Conservation (phyloP, 1,140 invertebrate genomes). For the Pissodes strobi region DNA sequence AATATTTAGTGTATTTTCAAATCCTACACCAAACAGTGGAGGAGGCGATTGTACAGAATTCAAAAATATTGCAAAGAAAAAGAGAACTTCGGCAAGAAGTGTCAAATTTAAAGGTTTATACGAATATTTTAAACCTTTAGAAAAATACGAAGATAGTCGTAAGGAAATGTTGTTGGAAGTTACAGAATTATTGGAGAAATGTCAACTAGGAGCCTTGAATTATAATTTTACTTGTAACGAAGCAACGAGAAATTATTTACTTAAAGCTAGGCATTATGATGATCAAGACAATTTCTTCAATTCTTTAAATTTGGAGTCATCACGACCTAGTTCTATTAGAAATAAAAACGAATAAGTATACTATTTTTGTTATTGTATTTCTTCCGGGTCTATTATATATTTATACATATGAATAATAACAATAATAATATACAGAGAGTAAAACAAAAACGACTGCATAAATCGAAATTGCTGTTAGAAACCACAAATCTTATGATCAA, state of each 20-base stretch:
- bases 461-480: too few relatives aligned
- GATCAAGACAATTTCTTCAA: conserved; percentile 59
- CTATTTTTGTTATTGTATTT: too few relatives aligned
- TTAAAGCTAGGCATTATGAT: conserved; percentile 59
- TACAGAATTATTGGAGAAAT: conserved; percentile 50
- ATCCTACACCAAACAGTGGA: background rate
- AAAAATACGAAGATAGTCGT: conserved; percentile 48
- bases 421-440: too few relatives aligned
- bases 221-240: conserved; percentile 55
- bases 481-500: too few relatives aligned
- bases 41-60: background rate
- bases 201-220: conserved; percentile 54
- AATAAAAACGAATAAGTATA: conserved; percentile 14
- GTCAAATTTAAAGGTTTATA: conserved; percentile 42
- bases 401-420: too few relatives aligned
- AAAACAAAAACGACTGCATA: too few relatives aligned
- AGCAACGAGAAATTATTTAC: conserved; percentile 56
- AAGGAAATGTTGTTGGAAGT: conserved; percentile 46
- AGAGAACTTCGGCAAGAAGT: conserved; percentile 6
- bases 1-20: conserved; percentile 28
- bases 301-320: conserved; percentile 56
- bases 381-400: too few relatives aligned
- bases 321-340: conserved; percentile 3
- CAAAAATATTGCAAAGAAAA: conserved; percentile 19
- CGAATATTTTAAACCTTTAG: conserved; percentile 43